Evolutionary conservation across 2,113 vertebrate genomes (phyloP).

Genomic region (Oreochromis niloticus): DNA sequence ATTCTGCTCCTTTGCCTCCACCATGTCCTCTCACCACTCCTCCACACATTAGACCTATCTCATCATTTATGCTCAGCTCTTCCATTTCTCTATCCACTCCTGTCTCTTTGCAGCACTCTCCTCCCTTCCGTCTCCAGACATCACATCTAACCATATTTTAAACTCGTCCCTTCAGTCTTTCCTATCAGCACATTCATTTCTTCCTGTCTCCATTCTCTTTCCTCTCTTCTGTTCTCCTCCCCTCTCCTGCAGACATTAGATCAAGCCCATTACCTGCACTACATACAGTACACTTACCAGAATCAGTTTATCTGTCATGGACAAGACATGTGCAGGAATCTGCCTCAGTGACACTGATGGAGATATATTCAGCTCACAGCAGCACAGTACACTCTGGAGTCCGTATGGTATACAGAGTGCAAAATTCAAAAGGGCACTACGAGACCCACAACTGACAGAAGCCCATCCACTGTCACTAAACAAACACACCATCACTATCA

Average conservation of each 20-base stretch:
- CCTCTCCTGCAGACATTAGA: conserved; percentile 27
- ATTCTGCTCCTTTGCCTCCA: not conserved
- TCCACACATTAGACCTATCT: conserved; percentile 45
- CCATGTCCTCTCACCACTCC: conserved; percentile 34
- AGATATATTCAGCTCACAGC: not conserved
- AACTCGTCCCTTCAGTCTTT: conserved; percentile 37
- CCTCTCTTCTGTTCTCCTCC: not conserved
- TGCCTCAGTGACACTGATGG: conserved; percentile 9
- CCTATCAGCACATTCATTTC: conserved; percentile 50
- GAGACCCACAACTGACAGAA: not conserved
- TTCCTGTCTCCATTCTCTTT: conserved; percentile 3
- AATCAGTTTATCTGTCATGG: conserved; percentile 34
- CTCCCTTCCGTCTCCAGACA: conserved; percentile 33
- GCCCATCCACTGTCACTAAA: not conserved
- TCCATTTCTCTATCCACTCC: not conserved
- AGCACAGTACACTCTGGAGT: not conserved
- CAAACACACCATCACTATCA: not conserved
- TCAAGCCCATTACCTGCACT: conserved; percentile 39
- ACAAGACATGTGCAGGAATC: conserved; percentile 13
- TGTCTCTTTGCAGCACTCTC: conserved; percentile 15
- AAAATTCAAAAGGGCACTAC: not conserved
- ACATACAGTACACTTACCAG: conserved; percentile 19
- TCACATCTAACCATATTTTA: conserved; percentile 55
- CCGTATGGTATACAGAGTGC: not conserved
- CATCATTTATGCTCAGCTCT: conserved; percentile 44